phyloP scores from a whole-genome alignment of 2,797 vertebrate genomes.

The Chaunax sp. region DNA sequence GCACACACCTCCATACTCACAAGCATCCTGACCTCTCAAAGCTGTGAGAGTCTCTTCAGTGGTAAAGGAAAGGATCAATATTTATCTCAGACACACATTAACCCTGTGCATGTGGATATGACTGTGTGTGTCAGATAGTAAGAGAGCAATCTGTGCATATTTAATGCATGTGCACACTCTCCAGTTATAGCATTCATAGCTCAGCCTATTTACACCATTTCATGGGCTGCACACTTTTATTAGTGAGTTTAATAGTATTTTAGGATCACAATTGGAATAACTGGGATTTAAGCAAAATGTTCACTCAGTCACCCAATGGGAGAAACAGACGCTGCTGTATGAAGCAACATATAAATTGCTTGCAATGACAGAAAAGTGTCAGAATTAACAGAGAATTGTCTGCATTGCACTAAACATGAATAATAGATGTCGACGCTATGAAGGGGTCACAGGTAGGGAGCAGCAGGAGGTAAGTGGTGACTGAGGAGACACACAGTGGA shows the following conservation, averaged over 20 bases:
- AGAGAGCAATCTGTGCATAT: conserved; percentile 41
- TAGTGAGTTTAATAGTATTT: conserved; percentile 19
- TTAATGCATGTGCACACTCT: conserved; percentile 39
- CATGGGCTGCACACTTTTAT: conserved; percentile 38
- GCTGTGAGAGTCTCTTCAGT: conserved; percentile 47
- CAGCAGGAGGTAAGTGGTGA: conserved; percentile 44
- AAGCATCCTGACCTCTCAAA: conserved; percentile 58
- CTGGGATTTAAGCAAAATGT: background rate
- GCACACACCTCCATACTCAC: conserved; percentile 6
- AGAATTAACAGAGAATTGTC: conserved; percentile 13
- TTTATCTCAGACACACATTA: conserved; percentile 51
- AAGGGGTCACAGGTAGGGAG: conserved; percentile 40
- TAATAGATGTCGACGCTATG: conserved; percentile 17
- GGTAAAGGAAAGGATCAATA: conserved; percentile 59
- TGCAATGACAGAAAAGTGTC: conserved; percentile 1
- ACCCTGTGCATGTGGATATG: conserved; percentile 9
- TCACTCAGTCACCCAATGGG: conserved; percentile 2
- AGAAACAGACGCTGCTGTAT: conserved; percentile 11
- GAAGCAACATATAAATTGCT: conserved; percentile 5
- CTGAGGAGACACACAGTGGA: conserved; percentile 47
- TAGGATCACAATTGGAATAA: background rate
- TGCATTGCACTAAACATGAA: conserved; percentile 21
- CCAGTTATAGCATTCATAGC: conserved; percentile 16
- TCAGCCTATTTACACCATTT: conserved; percentile 17
- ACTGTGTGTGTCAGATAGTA: conserved; percentile 12